Base-by-base conservation (phyloP, 2,797 vertebrate species). In the Pteropus rufus region DNA sequence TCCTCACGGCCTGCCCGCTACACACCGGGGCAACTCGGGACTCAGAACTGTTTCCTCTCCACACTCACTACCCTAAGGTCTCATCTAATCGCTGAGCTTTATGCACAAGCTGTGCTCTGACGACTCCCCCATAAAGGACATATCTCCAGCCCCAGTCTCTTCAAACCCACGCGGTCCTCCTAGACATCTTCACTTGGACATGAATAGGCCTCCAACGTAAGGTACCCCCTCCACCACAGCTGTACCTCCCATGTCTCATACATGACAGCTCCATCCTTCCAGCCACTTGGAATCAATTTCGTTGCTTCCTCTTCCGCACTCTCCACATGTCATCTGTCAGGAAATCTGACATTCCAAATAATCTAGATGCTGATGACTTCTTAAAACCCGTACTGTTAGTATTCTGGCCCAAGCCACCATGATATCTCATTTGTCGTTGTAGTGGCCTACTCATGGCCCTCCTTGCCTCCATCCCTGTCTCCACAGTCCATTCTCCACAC, bases 401-500 rank as follows among this genome's bases (percentile, higher is more conserved):
- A 34, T 54, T 21, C 85, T 39, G 52, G n/a, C 8, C 62, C 54
- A 58, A 34, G 82, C 41, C 29, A 0, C 65, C 29, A 5, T 16
- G 39, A 69, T 14, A 0, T 2, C 36, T 54, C 16, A 21, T 34
- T 36, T 39, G 3, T 54, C 10, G 24, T 3, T 2, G 6, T 5
- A 24, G 14, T 3, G 0, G 18, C 23, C 29, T 31, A 52, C 24
- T 10, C 7, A 0, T 0, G 4, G 1, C 18, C 26, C 29, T 21
- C 52, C 44, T 64, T 29, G 41, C 19, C 52, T 39, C 90, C 62
- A 12, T 15, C 21, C 75, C 36, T n/a, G 24, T 26, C 21, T 9
- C n/a, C 64, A 10, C 10, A 7, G 2, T 10, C 19, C 18, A 0
- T 15, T 34, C 18, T 58, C 64, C 19, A 46, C 31, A 34, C 0